A percentile compares a stretch with the other conserved stretches of the same genome.
These are phyloP conservation scores for Sphaerophoria rueppellii DNA, from an alignment of 2,888 invertebrate genomes.

Conservation along the genomic window DNA sequence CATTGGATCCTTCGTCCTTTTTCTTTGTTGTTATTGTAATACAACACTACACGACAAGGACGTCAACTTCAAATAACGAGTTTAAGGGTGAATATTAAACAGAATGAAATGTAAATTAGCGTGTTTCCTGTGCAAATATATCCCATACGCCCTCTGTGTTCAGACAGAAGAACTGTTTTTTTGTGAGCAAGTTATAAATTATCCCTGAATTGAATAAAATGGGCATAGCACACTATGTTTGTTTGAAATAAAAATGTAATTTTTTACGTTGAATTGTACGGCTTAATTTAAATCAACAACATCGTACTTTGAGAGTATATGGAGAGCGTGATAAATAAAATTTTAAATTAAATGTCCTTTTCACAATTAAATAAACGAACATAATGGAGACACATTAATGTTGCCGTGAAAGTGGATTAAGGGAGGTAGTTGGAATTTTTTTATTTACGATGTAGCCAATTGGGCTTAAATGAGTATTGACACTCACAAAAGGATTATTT, in stretches of 20 bases:
- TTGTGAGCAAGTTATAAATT: not conserved
- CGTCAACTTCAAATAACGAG: constrained; percentile 12
- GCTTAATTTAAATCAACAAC: constrained; percentile 21
- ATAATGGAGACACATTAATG: not conserved
- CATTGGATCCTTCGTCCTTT: constrained; percentile 31
- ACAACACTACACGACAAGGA: not conserved
- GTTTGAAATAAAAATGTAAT: too few relatives aligned
- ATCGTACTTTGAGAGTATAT: too few relatives aligned
- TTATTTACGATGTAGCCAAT: too few relatives aligned
- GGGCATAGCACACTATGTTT: not conserved
- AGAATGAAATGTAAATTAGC: constrained; percentile 20
- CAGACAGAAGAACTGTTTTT: not conserved
- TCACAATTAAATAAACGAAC: constrained; percentile 8
- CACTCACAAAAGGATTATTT: too few relatives aligned
- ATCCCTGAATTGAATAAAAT: not conserved
- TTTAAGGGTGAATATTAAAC: constrained; percentile 26
- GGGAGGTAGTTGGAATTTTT: too few relatives aligned
- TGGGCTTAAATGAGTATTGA: too few relatives aligned
- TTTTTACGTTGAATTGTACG: not conserved
- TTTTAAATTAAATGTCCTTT: constrained; percentile 8
- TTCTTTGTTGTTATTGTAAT: constrained; percentile 10
- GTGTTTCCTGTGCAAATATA: constrained; percentile 1
- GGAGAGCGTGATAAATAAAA: not conserved
- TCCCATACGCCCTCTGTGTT: not conserved
- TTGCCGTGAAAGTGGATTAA: too few relatives aligned